These are phyloP conservation scores for Sisor rabdophorus DNA, from an alignment of 2,113 vertebrate genomes.

Conservation along the genomic window DNA sequence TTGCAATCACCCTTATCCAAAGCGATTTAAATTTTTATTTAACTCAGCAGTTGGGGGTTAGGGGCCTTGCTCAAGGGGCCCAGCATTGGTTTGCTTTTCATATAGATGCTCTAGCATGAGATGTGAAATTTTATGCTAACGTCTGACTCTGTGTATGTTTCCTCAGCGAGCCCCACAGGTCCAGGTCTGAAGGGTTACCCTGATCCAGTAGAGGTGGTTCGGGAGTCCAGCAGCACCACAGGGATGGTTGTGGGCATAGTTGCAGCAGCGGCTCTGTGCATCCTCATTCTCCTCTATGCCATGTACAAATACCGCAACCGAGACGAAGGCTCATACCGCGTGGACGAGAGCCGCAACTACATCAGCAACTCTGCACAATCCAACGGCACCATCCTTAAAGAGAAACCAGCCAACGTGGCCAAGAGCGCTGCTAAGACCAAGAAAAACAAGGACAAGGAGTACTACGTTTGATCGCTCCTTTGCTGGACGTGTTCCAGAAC, in stretches of 20 bases:
- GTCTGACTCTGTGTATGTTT: conserved; percentile 42
- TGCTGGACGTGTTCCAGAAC: conserved; percentile 7
- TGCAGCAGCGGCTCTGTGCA: conserved; percentile 90
- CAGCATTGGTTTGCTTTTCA: too few relatives aligned
- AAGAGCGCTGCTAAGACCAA: conserved; percentile 94
- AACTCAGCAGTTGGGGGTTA: too few relatives aligned
- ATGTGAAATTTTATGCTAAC: background rate
- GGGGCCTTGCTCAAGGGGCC: too few relatives aligned
- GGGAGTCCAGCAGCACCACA: conserved; percentile 94
- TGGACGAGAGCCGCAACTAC: conserved; percentile 98
- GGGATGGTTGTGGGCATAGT: conserved; percentile 99
- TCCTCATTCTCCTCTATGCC: conserved; percentile 97
- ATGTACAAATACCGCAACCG: conserved; percentile 99
- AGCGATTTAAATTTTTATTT: too few relatives aligned
- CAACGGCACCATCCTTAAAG: conserved; percentile 94
- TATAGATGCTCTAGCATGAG: background rate
- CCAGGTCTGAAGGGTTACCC: conserved; percentile 80
- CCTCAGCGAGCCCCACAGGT: conserved; percentile 88
- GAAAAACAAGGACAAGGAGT: conserved; percentile 99
- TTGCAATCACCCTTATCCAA: too few relatives aligned
- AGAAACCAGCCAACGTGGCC: conserved; percentile 87
- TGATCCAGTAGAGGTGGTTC: conserved; percentile 84
- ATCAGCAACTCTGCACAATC: conserved; percentile 99
- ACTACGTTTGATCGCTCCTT: conserved; percentile 89
- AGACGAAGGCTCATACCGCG: conserved; percentile 95